Percentiles rank a stretch among this genome's conserved stretches.
These are phyloP conservation scores for Mystacornis crossleyi DNA, from an alignment of 2,113 vertebrate genomes.

Conservation along the genomic window DNA sequence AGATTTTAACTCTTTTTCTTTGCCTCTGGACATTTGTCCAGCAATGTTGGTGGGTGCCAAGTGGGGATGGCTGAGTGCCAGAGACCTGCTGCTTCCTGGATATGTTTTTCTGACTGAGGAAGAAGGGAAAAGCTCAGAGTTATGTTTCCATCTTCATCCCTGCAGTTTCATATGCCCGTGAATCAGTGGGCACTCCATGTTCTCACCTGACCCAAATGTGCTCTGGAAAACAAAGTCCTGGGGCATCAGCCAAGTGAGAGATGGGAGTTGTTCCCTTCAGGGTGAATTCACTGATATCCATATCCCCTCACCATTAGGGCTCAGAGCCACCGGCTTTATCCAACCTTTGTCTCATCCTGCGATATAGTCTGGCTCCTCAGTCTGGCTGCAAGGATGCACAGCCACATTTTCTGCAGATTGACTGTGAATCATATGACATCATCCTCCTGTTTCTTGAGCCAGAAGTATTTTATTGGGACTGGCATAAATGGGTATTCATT, in stretches of 20 bases:
- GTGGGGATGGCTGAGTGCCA: neutral
- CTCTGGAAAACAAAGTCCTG: neutral
- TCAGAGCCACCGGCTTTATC: neutral
- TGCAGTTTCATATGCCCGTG: neutral
- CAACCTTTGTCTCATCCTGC: neutral
- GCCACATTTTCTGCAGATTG: rapidly evolving
- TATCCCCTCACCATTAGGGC: rapidly evolving
- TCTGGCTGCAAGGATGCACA: neutral
- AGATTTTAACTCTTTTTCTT: neutral
- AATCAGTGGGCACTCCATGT: neutral
- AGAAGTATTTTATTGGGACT: neutral
- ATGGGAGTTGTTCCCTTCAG: neutral
- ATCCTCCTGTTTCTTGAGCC: neutral
- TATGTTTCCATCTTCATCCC: neutral
- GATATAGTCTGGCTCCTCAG: rapidly evolving
- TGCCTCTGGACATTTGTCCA: neutral
- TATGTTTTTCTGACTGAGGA: neutral
- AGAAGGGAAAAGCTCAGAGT: neutral
- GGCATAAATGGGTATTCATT: neutral
- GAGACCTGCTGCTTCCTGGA: neutral
- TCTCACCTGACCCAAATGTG: neutral
- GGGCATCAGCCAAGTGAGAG: neutral
- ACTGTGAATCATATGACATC: neutral
- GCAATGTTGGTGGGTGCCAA: neutral
- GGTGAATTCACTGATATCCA: neutral